Evolutionary conservation across 2,797 vertebrate genomes (phyloP).

Genomic region (Esox masquinongy): DNA sequence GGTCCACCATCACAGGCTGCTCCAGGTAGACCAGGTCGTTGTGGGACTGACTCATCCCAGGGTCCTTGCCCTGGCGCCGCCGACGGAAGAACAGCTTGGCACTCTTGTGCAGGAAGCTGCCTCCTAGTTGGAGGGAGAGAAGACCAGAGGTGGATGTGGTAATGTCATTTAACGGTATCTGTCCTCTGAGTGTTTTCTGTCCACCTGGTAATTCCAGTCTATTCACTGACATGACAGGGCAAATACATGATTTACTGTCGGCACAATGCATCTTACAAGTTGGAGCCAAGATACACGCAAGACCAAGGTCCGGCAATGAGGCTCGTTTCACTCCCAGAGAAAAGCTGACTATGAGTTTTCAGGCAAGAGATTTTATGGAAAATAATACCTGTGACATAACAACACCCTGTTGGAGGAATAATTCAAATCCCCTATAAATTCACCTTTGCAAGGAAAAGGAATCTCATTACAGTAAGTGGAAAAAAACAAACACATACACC

Average conservation of each 20-base stretch:
- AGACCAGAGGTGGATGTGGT: not conserved
- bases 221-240: not conserved
- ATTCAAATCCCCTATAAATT: not conserved
- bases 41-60: slow-evolving; percentile 96
- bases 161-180: not conserved
- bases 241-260: not conserved
- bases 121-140: slow-evolving; percentile 61
- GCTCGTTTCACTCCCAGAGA: slow-evolving; percentile 7
- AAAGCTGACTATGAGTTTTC: slow-evolving; percentile 10
- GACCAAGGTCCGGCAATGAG: not conserved
- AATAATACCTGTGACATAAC: not conserved
- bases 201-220: not conserved
- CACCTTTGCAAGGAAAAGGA: not conserved
- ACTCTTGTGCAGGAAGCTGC: slow-evolving; percentile 88
- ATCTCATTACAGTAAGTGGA: not conserved
- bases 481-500: not conserved
- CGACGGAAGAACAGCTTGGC: slow-evolving; percentile 94
- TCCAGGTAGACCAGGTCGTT: slow-evolving; percentile 94
- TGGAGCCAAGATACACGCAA: not conserved
- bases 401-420: not conserved
- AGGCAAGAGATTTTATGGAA: not conserved
- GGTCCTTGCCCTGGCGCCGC: slow-evolving; percentile 91
- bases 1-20: slow-evolving; percentile 76
- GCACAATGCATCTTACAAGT: not conserved
- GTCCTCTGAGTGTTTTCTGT: not conserved